A percentile compares a stretch with the other conserved stretches of the same genome.
These are phyloP conservation scores for Dendrocincla fuliginosa DNA, from an alignment of 2,797 vertebrate genomes.

Conservation along the genomic window DNA sequence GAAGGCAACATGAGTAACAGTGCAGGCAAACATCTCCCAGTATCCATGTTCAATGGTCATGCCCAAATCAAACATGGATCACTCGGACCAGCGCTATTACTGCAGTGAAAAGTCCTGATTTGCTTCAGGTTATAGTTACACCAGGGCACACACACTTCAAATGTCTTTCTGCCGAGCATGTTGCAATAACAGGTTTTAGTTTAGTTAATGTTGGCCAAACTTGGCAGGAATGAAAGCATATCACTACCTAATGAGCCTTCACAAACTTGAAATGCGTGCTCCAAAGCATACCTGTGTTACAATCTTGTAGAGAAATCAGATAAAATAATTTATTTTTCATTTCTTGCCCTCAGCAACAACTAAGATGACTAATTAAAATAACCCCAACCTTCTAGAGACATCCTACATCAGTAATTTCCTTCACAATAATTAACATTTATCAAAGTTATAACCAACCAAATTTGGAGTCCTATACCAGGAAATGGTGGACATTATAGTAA, in stretches of 20 bases:
- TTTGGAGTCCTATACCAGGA: not conserved
- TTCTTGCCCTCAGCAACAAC: not conserved
- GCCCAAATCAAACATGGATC: not conserved
- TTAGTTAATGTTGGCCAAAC: not conserved
- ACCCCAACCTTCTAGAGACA: not conserved
- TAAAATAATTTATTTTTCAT: not conserved
- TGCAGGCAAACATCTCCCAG: not conserved
- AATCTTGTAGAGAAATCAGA: not conserved
- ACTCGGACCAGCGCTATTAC: not conserved
- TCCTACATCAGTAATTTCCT: not conserved
- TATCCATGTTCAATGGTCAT: not conserved
- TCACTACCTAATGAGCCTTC: not conserved
- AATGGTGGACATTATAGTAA: conserved; percentile 6
- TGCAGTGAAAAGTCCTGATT: not conserved
- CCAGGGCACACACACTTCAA: not conserved
- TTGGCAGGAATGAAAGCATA: not conserved
- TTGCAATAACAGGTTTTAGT: not conserved
- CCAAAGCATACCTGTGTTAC: not conserved
- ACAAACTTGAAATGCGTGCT: not conserved
- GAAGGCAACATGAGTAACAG: fast-evolving
- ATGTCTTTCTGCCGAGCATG: not conserved
- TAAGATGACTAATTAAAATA: not conserved
- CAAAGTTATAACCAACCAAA: not conserved
- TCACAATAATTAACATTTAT: conserved; percentile 10
- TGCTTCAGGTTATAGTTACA: not conserved